These are phyloP conservation scores for Scaptomyza reducta DNA, from an alignment of 2,888 invertebrate genomes.

Conservation along the genomic window DNA sequence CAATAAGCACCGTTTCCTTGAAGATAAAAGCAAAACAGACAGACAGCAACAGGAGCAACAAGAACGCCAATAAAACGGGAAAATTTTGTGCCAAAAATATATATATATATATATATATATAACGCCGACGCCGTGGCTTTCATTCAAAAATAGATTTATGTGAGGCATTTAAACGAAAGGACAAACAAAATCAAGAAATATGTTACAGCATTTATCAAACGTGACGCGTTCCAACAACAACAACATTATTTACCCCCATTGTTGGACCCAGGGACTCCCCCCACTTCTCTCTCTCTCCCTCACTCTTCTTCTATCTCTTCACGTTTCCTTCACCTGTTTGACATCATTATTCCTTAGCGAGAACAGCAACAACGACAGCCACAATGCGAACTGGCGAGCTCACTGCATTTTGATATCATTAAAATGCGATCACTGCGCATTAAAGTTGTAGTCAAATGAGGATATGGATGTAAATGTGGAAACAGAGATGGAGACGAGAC, in stretches of 20 bases:
- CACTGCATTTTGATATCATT: constrained; percentile 76
- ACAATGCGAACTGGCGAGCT: constrained; percentile 31
- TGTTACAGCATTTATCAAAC: constrained; percentile 75
- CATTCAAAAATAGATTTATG: constrained; percentile 83
- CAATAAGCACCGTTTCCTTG: constrained; percentile 77
- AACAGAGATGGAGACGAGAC: constrained; percentile 5
- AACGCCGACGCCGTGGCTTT: constrained; percentile 59
- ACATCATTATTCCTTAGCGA: constrained; percentile 59
- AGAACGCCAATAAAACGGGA: constrained; percentile 32
- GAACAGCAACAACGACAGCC: constrained; percentile 13
- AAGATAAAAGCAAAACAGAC: constrained; percentile 57
- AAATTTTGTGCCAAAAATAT: constrained; percentile 43
- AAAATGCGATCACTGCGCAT: constrained; percentile 81
- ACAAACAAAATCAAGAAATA: constrained; percentile 66
- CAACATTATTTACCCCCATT: constrained; percentile 43
- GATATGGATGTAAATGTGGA: constrained; percentile 32
- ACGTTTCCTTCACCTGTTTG: constrained; percentile 34
- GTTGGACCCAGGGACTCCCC: not conserved
- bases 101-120: constrained; percentile 29
- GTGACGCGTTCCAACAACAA: constrained; percentile 55
- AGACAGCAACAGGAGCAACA: constrained; percentile 3
- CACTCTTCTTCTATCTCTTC: not conserved
- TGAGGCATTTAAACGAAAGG: constrained; percentile 71
- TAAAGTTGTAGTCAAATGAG: constrained; percentile 75
- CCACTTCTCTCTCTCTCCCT: not conserved